Evolutionary conservation across 2,797 vertebrate genomes (phyloP).

Genomic region (Macropus fuliginosus): DNA sequence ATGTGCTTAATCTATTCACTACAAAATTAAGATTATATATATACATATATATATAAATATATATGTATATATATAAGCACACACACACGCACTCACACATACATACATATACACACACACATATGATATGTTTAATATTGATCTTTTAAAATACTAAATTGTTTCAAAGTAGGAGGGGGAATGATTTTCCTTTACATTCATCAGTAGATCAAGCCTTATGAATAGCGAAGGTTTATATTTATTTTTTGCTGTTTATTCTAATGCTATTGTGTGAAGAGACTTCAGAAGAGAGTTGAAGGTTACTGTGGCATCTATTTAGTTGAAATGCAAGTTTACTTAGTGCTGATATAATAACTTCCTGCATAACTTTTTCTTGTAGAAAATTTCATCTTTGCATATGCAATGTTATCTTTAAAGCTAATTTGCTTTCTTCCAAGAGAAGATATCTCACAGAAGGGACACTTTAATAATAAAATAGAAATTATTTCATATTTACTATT

Average conservation of each 20-base stretch:
- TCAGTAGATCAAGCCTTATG: not conserved
- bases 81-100: too few relatives aligned
- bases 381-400: not conserved
- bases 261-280: not conserved
- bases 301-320: not conserved
- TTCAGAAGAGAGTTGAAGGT: not conserved
- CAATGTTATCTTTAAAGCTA: not conserved
- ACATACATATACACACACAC: too few relatives aligned
- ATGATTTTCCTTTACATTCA: not conserved
- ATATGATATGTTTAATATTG: not conserved
- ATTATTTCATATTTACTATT: not conserved
- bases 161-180: not conserved
- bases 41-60: too few relatives aligned
- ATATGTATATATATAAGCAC: too few relatives aligned
- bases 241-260: not conserved
- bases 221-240: not conserved
- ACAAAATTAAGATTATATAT: not conserved
- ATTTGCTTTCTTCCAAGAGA: not conserved
- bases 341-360: not conserved
- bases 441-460: not conserved
- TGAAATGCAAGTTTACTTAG: not conserved
- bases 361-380: not conserved
- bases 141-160: slow-evolving; percentile 11
- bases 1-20: not conserved
- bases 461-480: not conserved